Base-by-base conservation (phyloP, 2,113 vertebrate genomes). In the Vimba vimba region DNA sequence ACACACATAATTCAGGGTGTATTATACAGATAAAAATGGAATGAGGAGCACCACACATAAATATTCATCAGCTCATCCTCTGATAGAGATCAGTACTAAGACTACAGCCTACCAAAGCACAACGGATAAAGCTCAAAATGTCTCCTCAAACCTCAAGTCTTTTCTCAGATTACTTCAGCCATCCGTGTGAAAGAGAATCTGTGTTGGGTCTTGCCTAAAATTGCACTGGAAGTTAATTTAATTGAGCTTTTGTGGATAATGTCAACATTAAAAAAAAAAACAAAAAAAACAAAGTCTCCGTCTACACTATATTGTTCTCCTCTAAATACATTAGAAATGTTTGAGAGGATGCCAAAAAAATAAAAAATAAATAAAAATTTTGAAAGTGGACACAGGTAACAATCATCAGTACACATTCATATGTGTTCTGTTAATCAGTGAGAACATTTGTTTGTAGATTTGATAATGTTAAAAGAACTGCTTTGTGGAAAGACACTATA, bases 191-290 rank as follows among this genome's bases (percentile, higher is more conserved):
- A 64, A 82, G 39, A 59, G 2, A 33, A 85, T 71, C 47, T 71
- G 33, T 36, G 71, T 17, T 76, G 62, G 59, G 47, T 10, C 36
- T 69, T 36, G 79, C 86, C n/a, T 30, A 45, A 45, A 50, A 85
- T 57, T 27, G 3, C 45, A 66, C 43, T 43, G 50, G 15, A 47
- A 79, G 45, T 57, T 81, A 64, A 87, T 55, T 62, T 73, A 25
- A 85, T 83, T 87, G 68, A 59, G 69, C 55, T 66, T 73, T 45
- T 59, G 83, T 57, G 62, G 36, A 78, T 47, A 84, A 30, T 77
- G 36, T 60, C n/a, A n/a, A n/a, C n/a, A n/a, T n/a, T n/a, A 19
- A n/a, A 64, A 76, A 73, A 81, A 64, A 81, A 23, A 30, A 30
- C 0, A 30, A 30, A 2, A 80, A 68, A 77, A 74, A 12, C 19